Evolutionary conservation across 1,140 invertebrate species (phyloP).

Genomic region (Macrosteles quadrilineatus): DNA sequence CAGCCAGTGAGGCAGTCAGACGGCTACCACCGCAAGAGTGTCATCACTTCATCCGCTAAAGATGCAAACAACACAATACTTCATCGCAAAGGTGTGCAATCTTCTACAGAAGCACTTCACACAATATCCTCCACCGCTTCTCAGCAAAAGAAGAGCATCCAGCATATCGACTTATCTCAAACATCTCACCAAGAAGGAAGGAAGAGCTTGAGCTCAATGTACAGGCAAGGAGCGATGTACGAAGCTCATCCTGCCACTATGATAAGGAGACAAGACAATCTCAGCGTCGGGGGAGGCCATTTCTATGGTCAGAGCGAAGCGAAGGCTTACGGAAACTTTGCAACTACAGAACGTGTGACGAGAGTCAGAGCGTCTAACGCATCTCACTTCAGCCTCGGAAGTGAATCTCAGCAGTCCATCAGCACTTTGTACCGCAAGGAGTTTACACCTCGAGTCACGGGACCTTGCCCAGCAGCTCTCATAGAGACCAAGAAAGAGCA

Average conservation of each 20-base stretch:
- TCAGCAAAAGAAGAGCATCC: constrained; percentile 75
- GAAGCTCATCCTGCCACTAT: constrained; percentile 31
- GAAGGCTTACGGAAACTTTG: constrained; percentile 67
- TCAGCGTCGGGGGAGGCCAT: constrained; percentile 63
- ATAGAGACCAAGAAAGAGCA: constrained; percentile 57
- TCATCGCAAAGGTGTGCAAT: constrained; percentile 65
- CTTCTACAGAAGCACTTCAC: constrained; percentile 63
- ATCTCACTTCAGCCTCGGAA: constrained; percentile 71
- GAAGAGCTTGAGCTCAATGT: constrained; percentile 73
- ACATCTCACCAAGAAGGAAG: constrained; percentile 67
- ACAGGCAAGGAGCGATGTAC: constrained; percentile 52
- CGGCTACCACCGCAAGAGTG: constrained; percentile 63
- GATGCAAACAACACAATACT: constrained; percentile 74
- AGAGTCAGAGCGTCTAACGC: constrained; percentile 62
- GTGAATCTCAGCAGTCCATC: constrained; percentile 44
- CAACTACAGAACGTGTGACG: constrained; percentile 54
- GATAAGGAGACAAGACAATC: constrained; percentile 55
- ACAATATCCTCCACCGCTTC: constrained; percentile 74
- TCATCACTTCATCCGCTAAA: constrained; percentile 67
- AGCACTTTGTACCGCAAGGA: constrained; percentile 68
- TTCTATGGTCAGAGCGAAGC: constrained; percentile 68
- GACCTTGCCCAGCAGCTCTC: constrained; percentile 75
- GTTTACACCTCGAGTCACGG: constrained; percentile 63
- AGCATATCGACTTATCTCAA: constrained; percentile 64
- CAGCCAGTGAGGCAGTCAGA: constrained; percentile 29